Percentiles rank a stretch among this genome's conserved stretches.
Evolutionary conservation across 2,888 invertebrate species (phyloP).

Genomic region (Tetrapedia diversipes): DNA sequence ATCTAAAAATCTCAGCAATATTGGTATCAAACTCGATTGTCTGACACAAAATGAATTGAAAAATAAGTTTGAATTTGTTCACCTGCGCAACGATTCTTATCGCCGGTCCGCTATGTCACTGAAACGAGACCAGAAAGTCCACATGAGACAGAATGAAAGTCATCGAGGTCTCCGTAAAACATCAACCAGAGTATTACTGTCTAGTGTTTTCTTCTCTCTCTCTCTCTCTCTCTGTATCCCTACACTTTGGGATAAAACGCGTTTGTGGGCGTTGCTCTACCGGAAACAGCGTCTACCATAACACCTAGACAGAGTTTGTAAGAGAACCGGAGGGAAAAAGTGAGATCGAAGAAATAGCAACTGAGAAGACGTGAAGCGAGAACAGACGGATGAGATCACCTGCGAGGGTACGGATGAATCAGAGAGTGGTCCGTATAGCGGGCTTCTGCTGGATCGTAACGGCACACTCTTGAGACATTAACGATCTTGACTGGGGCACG

Average conservation of each 20-base stretch:
- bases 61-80: too few relatives aligned
- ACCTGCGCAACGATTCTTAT: too few relatives aligned
- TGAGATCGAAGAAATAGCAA: neutral
- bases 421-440: slow-evolving; percentile 33
- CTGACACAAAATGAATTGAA: too few relatives aligned
- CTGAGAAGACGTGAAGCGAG: slow-evolving; percentile 1
- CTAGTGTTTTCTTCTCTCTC: too few relatives aligned
- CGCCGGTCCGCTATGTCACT: neutral
- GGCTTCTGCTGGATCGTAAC: slow-evolving; percentile 48
- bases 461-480: slow-evolving; percentile 61
- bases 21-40: too few relatives aligned
- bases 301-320: slow-evolving; percentile 8
- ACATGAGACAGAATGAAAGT: slow-evolving; percentile 25
- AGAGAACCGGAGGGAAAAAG: neutral
- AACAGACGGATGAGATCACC: slow-evolving; percentile 54
- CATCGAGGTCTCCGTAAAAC: neutral
- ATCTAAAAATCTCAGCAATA: too few relatives aligned
- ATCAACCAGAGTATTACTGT: too few relatives aligned
- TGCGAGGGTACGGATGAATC: slow-evolving; percentile 52
- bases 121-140: slow-evolving; percentile 12
- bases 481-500: slow-evolving; percentile 41
- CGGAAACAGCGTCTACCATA: slow-evolving; percentile 39
- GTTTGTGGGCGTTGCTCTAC: slow-evolving; percentile 5
- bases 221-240: too few relatives aligned
- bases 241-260: slow-evolving; percentile 19